Evolutionary conservation across 2,888 invertebrate species (phyloP), one percentile per base, ranked within the genome.

Genomic region (Pedicia rivosa): DNA sequence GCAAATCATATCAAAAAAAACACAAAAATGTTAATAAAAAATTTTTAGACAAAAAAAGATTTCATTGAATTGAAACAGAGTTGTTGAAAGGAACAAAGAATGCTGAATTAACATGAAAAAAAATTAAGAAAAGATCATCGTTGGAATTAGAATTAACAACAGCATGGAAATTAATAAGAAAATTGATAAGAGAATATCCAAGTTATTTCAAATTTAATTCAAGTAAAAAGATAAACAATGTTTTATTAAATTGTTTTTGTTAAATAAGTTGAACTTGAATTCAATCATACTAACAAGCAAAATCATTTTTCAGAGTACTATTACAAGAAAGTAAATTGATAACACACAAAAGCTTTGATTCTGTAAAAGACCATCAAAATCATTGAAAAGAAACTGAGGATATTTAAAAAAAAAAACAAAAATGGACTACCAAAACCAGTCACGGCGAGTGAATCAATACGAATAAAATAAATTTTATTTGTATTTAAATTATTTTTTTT

Each of bases 401-500:
- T 49, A 78, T 90, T 45, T 67, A 95, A 36, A 79, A 80, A 49
- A 81, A 81, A 50, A 53, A 87, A 91, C 50, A 78, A 87, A 56
- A 77, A 88, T 52, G 97, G 97, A 1, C 91, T 92, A 0, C 98
- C 98, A 3, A 97, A 97, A 14, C 97, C 98, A 8, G 97, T 97
- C 41, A 98, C 98, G 29, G 94, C 94, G 40, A 88, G 90, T n/a
- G 94, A 90, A 61, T 88, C 90, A 24, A 71, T 78, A 36, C 67
- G 88, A 37, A 68, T 88, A 52, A 59, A 59, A 39, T 44, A 46
- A 42, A 26, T 16, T 30, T n/a, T n/a, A n/a, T n/a, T n/a, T n/a
- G n/a, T n/a, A n/a, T n/a, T n/a, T n/a, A n/a, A n/a, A n/a, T n/a
- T n/a, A n/a, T n/a, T n/a, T n/a, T n/a, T n/a, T n/a, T n/a, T n/a